Percentiles rank a stretch among this genome's conserved stretches.
Evolutionary conservation across 2,888 invertebrate species (phyloP).

Genomic region (Sylvicola cinctus): DNA sequence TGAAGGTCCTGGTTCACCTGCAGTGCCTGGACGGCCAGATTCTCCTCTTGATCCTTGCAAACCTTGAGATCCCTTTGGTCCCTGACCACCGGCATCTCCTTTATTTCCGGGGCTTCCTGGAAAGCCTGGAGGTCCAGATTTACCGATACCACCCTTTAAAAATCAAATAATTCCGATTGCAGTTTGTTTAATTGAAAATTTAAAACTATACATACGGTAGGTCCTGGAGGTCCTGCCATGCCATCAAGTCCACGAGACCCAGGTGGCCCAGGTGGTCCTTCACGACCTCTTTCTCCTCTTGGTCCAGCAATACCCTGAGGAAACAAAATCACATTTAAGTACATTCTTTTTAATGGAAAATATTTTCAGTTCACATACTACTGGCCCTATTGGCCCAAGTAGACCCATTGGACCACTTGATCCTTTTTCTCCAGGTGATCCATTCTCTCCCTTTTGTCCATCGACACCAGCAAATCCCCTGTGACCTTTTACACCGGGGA

Average conservation of each 20-base stretch:
- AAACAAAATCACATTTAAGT: constrained; percentile 4
- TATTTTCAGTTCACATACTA: constrained; percentile 10
- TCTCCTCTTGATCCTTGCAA: constrained; percentile 65
- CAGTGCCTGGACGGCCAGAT: constrained; percentile 53
- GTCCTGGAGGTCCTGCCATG: constrained; percentile 53
- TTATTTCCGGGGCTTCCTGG: constrained; percentile 39
- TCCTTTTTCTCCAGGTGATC: constrained; percentile 55
- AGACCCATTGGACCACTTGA: constrained; percentile 28
- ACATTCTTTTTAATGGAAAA: not conserved
- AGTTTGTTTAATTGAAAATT: constrained; percentile 1
- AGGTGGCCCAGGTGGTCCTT: constrained; percentile 57
- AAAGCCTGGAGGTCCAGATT: constrained; percentile 67
- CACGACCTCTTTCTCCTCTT: constrained; percentile 66
- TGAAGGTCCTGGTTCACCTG: constrained; percentile 53
- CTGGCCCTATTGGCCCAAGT: constrained; percentile 47
- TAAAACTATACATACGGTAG: constrained; percentile 35
- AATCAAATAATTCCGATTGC: constrained; percentile 2
- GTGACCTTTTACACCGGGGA: constrained; percentile 68
- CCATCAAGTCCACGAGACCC: constrained; percentile 66
- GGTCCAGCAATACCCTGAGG: constrained; percentile 54
- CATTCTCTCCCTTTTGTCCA: constrained; percentile 65
- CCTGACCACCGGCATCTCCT: constrained; percentile 53
- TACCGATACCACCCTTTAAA: constrained; percentile 52
- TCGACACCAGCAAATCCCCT: constrained; percentile 60
- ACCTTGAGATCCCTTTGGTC: constrained; percentile 65